A percentile compares a stretch with the other conserved stretches of the same genome.
These are phyloP conservation scores for Malacoraja senta DNA, from an alignment of 2,797 vertebrate genomes.

Conservation along the genomic window DNA sequence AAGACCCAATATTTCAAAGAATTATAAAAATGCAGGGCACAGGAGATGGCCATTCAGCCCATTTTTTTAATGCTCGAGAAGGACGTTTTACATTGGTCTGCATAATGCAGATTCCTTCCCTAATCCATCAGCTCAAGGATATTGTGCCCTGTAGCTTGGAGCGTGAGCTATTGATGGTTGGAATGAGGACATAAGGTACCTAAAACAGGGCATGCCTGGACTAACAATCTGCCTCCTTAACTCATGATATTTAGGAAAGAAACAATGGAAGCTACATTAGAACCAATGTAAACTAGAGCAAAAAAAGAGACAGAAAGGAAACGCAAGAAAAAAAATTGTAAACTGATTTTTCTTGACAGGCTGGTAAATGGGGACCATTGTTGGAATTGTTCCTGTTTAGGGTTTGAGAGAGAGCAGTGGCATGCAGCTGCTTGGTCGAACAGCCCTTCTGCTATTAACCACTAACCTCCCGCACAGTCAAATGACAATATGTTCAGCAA, in stretches of 20 bases:
- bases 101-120: neutral
- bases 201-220: neutral
- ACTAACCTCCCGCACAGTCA: neutral
- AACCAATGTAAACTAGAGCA: neutral
- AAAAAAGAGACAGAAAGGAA: neutral
- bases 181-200: neutral
- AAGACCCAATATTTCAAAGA: no score
- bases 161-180: neutral
- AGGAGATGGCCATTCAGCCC: no score
- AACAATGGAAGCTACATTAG: neutral
- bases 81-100: neutral
- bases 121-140: neutral
- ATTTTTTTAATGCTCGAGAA: no score
- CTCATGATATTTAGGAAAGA: neutral
- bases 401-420: neutral
- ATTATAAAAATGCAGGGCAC: no score
- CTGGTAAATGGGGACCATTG: neutral
- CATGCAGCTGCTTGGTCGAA: no score
- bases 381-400: neutral
- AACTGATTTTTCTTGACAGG: neutral
- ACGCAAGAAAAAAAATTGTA: neutral
- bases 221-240: neutral
- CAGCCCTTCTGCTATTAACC: neutral
- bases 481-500: neutral
- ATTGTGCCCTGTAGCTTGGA: neutral